Evolutionary conservation across 2,888 invertebrate species (phyloP).

Genomic region (Chaitophorus viminalis): DNA sequence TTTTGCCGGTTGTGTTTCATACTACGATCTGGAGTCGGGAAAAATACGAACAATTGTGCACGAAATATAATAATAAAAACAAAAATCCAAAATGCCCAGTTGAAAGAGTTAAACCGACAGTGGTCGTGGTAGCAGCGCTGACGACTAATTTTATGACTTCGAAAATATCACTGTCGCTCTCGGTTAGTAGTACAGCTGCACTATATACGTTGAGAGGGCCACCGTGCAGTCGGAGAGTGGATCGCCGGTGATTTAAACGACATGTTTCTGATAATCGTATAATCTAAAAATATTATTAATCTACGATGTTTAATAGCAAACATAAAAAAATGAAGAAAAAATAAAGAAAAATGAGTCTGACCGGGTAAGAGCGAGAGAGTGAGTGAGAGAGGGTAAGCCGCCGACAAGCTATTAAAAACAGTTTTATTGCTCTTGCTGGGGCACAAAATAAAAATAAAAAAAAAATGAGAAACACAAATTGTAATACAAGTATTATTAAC

Average conservation of each 20-base stretch:
- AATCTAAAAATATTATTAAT: conserved; percentile 62
- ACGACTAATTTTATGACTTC: conserved; percentile 57
- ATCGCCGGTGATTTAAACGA: conserved; percentile 59
- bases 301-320: conserved; percentile 60
- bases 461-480: conserved; percentile 38
- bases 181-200: conserved; percentile 37
- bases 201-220: conserved; percentile 47
- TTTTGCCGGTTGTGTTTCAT: neutral
- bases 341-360: conserved; percentile 45
- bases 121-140: conserved; percentile 9
- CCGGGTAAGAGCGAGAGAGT: neutral
- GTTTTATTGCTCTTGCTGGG: conserved; percentile 52
- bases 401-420: conserved; percentile 61
- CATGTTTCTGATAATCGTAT: conserved; percentile 62
- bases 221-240: conserved; percentile 44
- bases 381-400: conserved; percentile 11
- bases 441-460: conserved; percentile 1
- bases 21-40: neutral
- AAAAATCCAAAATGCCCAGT: conserved; percentile 15
- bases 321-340: conserved; percentile 47
- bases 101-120: conserved; percentile 7
- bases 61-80: conserved; percentile 36
- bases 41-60: conserved; percentile 33
- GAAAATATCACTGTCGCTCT: conserved; percentile 23
- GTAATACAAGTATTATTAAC: conserved; percentile 62